A percentile compares a stretch with the other conserved stretches of the same genome.
These are phyloP conservation scores for Phaenicophaeus curvirostris DNA, from an alignment of 2,797 vertebrate species.

Conservation along the genomic window DNA sequence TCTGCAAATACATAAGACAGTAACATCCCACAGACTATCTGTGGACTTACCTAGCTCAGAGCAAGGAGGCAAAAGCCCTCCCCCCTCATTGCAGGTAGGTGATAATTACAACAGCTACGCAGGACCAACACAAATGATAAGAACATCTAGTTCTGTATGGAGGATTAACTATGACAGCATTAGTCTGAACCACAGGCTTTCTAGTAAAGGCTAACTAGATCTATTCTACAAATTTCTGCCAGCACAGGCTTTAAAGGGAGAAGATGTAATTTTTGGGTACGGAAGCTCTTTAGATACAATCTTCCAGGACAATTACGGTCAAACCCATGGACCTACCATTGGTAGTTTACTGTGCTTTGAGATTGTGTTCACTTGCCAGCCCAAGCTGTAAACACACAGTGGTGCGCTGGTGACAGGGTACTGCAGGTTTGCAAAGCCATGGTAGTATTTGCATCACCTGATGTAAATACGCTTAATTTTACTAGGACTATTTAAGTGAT, in stretches of 20 bases:
- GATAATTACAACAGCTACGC: neutral
- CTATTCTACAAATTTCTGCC: neutral
- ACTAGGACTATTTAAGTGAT: neutral
- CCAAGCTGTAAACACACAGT: neutral
- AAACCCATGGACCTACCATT: neutral
- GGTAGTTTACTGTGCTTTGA: neutral
- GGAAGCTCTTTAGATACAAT: neutral
- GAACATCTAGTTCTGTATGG: rapidly evolving
- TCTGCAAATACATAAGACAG: neutral
- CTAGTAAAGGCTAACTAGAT: neutral
- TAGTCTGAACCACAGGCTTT: neutral
- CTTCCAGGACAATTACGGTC: neutral
- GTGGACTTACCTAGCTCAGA: neutral
- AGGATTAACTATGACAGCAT: neutral
- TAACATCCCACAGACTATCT: neutral
- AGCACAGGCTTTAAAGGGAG: neutral
- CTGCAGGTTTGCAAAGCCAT: neutral
- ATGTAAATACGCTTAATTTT: neutral
- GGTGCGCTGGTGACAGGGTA: no score
- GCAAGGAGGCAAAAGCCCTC: neutral
- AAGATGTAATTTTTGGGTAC: neutral
- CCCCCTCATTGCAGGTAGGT: neutral
- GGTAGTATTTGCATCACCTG: neutral
- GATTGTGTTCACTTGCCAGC: neutral
- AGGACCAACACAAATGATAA: neutral